phyloP scores from a whole-genome alignment of 2,113 vertebrate genomes.

The Eleginops maclovinus region DNA sequence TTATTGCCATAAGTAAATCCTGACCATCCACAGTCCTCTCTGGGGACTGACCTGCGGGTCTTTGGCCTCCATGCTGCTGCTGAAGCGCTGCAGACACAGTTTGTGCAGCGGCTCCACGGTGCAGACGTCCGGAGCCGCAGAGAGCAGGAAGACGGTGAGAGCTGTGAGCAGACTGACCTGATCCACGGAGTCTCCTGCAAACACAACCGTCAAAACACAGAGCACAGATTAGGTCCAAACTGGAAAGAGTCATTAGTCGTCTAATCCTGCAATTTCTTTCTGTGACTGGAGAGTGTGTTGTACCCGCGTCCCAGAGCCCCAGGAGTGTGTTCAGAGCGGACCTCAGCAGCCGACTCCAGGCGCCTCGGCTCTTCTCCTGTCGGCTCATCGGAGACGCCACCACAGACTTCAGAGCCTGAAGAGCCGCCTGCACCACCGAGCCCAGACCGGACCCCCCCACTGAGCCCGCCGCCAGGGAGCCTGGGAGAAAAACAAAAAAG shows the following conservation, averaged over 20 bases:
- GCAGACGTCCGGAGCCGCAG: conserved; percentile 88
- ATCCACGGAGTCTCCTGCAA: conserved; percentile 73
- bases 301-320: conserved; percentile 87
- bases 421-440: conserved; percentile 81
- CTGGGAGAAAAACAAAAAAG: conserved; percentile 9
- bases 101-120: conserved; percentile 84
- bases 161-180: conserved; percentile 88
- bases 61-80: conserved; percentile 85
- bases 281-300: too few species aligned
- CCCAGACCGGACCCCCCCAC: conserved; percentile 47
- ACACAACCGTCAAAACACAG: neutral
- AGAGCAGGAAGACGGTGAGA: conserved; percentile 90
- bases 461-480: conserved; percentile 17
- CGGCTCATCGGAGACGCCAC: conserved; percentile 91
- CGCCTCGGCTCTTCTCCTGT: conserved; percentile 89
- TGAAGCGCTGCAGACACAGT: conserved; percentile 87
- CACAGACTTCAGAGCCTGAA: conserved; percentile 89
- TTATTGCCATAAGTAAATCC: too few species aligned
- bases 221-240: too few species aligned
- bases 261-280: too few species aligned
- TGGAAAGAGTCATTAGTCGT: too few species aligned
- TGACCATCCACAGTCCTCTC: neutral
- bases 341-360: conserved; percentile 89
- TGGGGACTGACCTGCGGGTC: conserved; percentile 85
- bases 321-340: conserved; percentile 89